Percentiles rank a stretch among this genome's conserved stretches.
These are phyloP conservation scores for Gari tellinella DNA, from an alignment of 2,888 invertebrate genomes.

Conservation along the genomic window DNA sequence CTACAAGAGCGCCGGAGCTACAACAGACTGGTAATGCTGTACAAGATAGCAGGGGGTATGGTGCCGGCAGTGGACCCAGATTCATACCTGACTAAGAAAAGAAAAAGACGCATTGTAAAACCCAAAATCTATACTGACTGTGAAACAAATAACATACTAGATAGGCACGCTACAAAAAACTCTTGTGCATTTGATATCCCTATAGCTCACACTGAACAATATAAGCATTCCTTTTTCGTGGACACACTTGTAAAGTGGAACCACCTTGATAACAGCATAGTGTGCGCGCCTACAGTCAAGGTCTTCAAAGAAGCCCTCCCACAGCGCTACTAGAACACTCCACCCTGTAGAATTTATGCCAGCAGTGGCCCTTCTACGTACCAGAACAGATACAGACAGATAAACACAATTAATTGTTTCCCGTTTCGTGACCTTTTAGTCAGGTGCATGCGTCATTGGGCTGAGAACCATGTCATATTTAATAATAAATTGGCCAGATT, in stretches of 20 bases:
- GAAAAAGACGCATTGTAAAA: constrained; percentile 3
- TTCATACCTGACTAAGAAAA: constrained; percentile 6
- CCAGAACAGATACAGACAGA: too few species aligned
- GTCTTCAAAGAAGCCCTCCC: too few species aligned
- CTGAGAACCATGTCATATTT: too few species aligned
- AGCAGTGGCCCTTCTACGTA: too few species aligned
- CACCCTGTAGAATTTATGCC: too few species aligned
- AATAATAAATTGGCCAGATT: too few species aligned
- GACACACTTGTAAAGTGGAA: background rate
- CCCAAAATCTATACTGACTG: constrained; percentile 1
- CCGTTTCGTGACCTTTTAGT: too few species aligned
- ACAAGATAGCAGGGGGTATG: constrained; percentile 22
- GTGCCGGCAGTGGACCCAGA: constrained; percentile 17
- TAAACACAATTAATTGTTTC: too few species aligned
- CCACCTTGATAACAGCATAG: too few species aligned
- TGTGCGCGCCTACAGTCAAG: too few species aligned
- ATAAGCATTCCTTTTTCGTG: background rate
- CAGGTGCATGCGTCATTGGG: too few species aligned
- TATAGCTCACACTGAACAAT: constrained; percentile 1
- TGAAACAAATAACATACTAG: background rate
- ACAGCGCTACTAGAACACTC: too few species aligned
- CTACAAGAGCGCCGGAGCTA: constrained; percentile 15
- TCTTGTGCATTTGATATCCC: constrained; percentile 4
- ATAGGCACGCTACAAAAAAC: constrained; percentile 1
- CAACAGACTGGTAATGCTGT: constrained; percentile 22